Conservation (phyloP, 2,797 vertebrate genomes). For the Gouania willdenowi region DNA sequence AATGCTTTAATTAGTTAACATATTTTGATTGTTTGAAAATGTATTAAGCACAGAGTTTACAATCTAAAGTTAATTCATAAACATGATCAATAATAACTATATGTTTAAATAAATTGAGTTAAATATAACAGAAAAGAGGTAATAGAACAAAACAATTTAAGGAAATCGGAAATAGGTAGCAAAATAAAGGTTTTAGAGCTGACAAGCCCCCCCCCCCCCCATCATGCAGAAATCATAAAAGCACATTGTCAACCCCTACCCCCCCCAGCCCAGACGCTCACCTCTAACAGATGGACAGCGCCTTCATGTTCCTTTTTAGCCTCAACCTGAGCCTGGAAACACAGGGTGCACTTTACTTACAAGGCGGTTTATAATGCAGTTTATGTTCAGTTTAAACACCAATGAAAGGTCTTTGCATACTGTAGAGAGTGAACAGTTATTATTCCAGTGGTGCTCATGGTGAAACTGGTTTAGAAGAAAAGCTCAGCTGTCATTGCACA, state of each 20-base stretch:
- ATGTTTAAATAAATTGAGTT: too few species aligned
- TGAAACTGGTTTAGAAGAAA: slow-evolving; percentile 21
- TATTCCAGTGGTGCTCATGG: neutral
- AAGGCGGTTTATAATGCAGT: slow-evolving; percentile 15
- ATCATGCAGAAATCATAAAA: slow-evolving; percentile 21
- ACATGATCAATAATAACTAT: too few species aligned
- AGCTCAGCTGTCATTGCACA: neutral
- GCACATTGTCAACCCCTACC: slow-evolving; percentile 10
- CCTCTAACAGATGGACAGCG: slow-evolving; percentile 96
- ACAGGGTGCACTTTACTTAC: slow-evolving; percentile 54
- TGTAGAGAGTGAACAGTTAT: neutral
- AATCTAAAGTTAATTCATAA: too few species aligned
- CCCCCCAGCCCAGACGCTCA: slow-evolving; percentile 69
- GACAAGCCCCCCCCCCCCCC: too few species aligned
- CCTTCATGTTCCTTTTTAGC: slow-evolving; percentile 98
- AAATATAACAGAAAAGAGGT: neutral
- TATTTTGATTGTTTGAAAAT: too few species aligned
- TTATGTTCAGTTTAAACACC: slow-evolving; percentile 29
- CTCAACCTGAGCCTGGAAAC: slow-evolving; percentile 94
- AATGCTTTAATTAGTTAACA: too few species aligned
- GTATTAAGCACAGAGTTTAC: too few species aligned
- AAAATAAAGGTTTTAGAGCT: too few species aligned
- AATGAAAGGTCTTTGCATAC: slow-evolving; percentile 9
- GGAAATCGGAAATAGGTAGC: too few species aligned
- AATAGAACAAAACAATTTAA: neutral